Percentiles rank a stretch among this genome's conserved stretches.
These are phyloP conservation scores for Acrocephalus kingi DNA, from an alignment of 2,113 vertebrate species.

Conservation along the genomic window DNA sequence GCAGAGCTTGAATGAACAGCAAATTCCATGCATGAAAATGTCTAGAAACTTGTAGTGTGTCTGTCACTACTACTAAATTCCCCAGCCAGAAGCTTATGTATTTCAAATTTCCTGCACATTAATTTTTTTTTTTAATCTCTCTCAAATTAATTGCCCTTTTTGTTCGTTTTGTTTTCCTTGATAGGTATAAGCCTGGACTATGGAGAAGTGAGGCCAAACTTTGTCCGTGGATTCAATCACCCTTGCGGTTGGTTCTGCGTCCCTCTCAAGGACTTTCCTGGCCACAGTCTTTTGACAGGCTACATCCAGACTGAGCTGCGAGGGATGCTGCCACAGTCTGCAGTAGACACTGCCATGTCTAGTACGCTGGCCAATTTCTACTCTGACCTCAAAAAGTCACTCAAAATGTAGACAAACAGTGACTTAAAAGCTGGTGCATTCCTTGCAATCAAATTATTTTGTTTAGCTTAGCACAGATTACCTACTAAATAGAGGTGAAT, in stretches of 20 bases:
- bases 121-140: neutral
- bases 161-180: neutral
- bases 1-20: neutral
- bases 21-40: neutral
- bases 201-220: conserved; percentile 69
- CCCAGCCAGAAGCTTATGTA: neutral
- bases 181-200: conserved; percentile 82
- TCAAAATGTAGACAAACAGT: conserved; percentile 47
- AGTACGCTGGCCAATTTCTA: conserved; percentile 81
- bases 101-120: neutral
- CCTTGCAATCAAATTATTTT: neutral
- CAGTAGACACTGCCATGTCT: conserved; percentile 84
- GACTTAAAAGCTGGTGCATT: neutral
- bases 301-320: conserved; percentile 87
- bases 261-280: conserved; percentile 67
- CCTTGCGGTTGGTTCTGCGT: conserved; percentile 89
- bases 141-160: neutral
- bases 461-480: neutral
- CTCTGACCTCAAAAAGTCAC: conserved; percentile 77
- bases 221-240: conserved; percentile 85
- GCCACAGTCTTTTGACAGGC: conserved; percentile 81
- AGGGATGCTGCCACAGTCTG: conserved; percentile 83
- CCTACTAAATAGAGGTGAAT: neutral
- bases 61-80: neutral
- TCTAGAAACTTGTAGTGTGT: neutral